Evolutionary conservation across 2,888 invertebrate species (phyloP).

Genomic region (Cabera pusaria): DNA sequence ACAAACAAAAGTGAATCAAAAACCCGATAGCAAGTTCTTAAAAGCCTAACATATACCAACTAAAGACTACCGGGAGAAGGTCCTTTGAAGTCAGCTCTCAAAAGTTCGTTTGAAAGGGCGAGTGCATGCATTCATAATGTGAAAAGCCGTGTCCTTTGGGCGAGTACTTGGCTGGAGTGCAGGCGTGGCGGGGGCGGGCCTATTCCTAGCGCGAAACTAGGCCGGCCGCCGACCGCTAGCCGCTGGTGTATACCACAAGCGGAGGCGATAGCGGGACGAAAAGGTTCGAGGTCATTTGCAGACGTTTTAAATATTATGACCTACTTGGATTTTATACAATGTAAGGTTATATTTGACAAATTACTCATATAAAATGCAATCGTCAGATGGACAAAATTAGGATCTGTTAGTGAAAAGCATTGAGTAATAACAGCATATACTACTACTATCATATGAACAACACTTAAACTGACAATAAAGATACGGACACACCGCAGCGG

Average conservation of each 20-base stretch:
- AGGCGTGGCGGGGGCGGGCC: constrained; percentile 76
- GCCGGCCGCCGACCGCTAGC: constrained; percentile 77
- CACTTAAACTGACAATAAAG: too few species aligned
- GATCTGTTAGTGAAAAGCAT: too few species aligned
- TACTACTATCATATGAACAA: too few species aligned
- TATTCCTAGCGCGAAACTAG: constrained; percentile 80
- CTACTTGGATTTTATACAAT: too few species aligned
- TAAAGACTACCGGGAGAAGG: constrained; percentile 17
- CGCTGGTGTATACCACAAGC: constrained; percentile 34
- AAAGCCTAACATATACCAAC: constrained; percentile 28
- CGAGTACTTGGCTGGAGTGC: constrained; percentile 59
- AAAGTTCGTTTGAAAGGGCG: constrained; percentile 37
- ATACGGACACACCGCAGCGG: too few species aligned
- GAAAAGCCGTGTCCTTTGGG: constrained; percentile 62
- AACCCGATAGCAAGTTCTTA: constrained; percentile 5
- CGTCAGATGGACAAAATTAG: too few species aligned
- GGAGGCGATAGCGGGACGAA: constrained; percentile 6
- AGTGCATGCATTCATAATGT: constrained; percentile 43
- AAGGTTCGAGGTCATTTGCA: constrained; percentile 10
- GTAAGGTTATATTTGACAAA: too few species aligned
- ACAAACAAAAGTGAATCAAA: too few species aligned
- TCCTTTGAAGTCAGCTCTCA: constrained; percentile 32
- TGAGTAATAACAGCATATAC: too few species aligned
- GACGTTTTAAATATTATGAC: too few species aligned
- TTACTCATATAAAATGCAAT: too few species aligned